Evolutionary conservation across 2,888 invertebrate species (phyloP).

Genomic region (Drosophila koepferae): DNA sequence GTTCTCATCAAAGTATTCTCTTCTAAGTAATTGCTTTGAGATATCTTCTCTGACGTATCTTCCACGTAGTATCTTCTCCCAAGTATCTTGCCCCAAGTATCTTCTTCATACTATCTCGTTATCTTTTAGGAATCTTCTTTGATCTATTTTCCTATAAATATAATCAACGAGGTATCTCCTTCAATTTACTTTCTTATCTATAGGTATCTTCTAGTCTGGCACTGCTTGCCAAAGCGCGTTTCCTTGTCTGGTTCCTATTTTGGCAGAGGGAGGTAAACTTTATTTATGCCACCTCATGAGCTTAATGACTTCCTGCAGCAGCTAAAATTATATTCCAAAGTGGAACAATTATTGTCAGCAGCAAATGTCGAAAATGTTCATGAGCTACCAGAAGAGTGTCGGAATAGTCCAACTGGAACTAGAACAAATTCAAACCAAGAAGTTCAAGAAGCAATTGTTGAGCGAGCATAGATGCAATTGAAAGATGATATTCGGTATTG

Average conservation of each 20-base stretch:
- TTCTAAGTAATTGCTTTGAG: neutral
- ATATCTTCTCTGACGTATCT: neutral
- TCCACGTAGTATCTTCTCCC: too few species aligned
- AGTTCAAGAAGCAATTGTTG: neutral
- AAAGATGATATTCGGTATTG: neutral
- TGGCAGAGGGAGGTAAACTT: constrained; percentile 55
- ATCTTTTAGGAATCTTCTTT: neutral
- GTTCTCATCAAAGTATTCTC: neutral
- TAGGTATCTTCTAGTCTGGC: neutral
- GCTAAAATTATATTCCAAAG: constrained; percentile 40
- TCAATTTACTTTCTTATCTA: too few species aligned
- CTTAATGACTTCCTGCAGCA: constrained; percentile 79
- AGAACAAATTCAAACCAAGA: neutral
- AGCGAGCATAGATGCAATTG: neutral
- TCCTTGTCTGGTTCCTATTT: constrained; percentile 38
- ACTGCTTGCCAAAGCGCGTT: neutral
- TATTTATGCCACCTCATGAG: constrained; percentile 73
- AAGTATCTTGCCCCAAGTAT: neutral
- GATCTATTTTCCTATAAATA: too few species aligned
- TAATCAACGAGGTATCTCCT: too few species aligned
- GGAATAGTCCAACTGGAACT: neutral
- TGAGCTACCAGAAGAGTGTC: neutral
- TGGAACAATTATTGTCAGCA: constrained; percentile 57
- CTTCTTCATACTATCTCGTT: neutral
- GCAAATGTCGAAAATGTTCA: constrained; percentile 21